Evolutionary conservation across 1,140 invertebrate genomes (phyloP).

Genomic region (Drosophila athabasca): DNA sequence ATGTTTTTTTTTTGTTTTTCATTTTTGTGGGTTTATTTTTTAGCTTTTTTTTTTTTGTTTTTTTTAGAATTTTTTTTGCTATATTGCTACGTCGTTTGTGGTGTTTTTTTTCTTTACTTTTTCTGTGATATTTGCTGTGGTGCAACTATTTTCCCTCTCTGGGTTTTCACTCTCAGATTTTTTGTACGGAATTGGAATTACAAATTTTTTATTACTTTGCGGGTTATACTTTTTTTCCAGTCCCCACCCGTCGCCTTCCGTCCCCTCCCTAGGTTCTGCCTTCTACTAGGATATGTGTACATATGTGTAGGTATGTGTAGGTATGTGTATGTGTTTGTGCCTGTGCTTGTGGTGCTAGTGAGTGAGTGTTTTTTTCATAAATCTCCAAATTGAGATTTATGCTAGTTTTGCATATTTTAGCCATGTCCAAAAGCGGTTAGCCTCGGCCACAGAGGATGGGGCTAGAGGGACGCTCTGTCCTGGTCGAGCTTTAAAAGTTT

Average conservation of each 20-base stretch:
- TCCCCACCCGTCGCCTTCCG: too few species aligned
- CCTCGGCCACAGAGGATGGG: conserved; percentile 46
- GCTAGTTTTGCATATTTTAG: conserved; percentile 82
- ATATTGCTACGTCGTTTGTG: conserved; percentile 64
- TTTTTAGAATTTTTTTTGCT: conserved; percentile 20
- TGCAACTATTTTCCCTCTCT: conserved; percentile 53
- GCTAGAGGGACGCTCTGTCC: conserved; percentile 14
- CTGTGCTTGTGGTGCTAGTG: conserved; percentile 2
- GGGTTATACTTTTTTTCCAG: conserved; percentile 38
- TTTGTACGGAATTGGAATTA: conserved; percentile 72
- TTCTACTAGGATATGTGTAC: neutral
- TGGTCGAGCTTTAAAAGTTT: conserved; percentile 52
- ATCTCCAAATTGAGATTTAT: conserved; percentile 82
- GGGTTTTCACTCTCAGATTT: conserved; percentile 15
- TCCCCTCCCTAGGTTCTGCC: conserved; percentile 22
- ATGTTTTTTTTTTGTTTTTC: neutral
- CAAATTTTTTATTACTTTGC: conserved; percentile 77
- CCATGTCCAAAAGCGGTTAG: conserved; percentile 75
- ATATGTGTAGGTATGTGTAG: neutral
- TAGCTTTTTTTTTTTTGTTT: conserved; percentile 12
- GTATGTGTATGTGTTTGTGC: conserved; percentile 11
- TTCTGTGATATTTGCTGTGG: conserved; percentile 72
- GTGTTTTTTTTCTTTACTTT: conserved; percentile 11
- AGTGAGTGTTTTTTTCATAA: conserved; percentile 66
- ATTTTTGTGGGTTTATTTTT: too few species aligned